These are phyloP conservation scores for Steromphala cineraria DNA, from an alignment of 2,888 invertebrate genomes.

Conservation along the genomic window DNA sequence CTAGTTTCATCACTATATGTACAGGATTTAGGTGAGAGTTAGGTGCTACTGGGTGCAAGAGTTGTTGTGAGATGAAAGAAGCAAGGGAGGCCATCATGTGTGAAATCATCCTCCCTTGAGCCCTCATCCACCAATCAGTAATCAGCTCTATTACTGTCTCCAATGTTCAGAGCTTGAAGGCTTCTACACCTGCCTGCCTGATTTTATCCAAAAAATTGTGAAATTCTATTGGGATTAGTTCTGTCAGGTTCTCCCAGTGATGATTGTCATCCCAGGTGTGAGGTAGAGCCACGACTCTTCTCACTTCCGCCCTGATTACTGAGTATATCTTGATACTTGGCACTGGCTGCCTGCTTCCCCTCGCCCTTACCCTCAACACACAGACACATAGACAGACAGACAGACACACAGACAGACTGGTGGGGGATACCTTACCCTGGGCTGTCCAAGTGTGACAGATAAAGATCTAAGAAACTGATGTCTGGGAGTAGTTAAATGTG, in stretches of 20 bases:
- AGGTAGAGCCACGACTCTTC: not conserved
- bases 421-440: not conserved
- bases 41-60: no score
- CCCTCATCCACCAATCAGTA: not conserved
- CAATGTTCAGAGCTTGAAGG: not conserved
- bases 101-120: not conserved
- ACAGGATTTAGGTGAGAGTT: no score
- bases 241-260: not conserved
- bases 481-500: not conserved
- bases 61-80: no score
- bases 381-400: no score
- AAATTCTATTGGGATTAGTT: not conserved
- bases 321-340: no score
- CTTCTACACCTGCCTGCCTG: not conserved
- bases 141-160: no score
- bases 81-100: not conserved
- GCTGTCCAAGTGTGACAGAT: conserved; percentile 8
- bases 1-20: no score
- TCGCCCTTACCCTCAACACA: no score
- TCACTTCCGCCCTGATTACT: no score
- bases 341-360: no score
- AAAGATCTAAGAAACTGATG: conserved; percentile 1
- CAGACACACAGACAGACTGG: no score
- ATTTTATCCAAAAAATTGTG: not conserved
- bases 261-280: conserved; percentile 13